A percentile compares a stretch with the other conserved stretches of the same genome.
These are phyloP conservation scores for Alethe castanea DNA, from an alignment of 2,113 vertebrate genomes.

Conservation along the genomic window DNA sequence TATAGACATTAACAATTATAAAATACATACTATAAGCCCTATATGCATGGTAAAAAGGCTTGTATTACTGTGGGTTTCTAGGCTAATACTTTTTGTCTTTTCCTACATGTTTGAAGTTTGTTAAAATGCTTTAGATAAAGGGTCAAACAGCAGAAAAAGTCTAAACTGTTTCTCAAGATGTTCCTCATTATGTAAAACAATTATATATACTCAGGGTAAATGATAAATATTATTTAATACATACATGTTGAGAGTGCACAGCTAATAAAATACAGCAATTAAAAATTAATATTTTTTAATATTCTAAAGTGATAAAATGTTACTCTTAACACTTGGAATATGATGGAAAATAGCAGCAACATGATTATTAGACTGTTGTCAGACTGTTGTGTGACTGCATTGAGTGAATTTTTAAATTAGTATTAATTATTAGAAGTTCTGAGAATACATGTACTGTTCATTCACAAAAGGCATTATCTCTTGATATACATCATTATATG, in stretches of 20 bases:
- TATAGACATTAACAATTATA: neutral
- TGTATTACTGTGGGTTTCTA: neutral
- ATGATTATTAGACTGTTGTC: neutral
- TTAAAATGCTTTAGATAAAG: neutral
- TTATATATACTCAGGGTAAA: neutral
- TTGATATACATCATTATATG: neutral
- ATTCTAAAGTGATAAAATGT: neutral
- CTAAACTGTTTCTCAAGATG: neutral
- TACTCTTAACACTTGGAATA: neutral
- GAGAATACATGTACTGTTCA: neutral
- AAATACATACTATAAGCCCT: neutral
- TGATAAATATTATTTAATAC: neutral
- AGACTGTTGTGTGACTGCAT: neutral
- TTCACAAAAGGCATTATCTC: neutral
- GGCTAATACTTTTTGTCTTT: neutral
- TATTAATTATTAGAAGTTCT: neutral
- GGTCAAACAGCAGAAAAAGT: neutral
- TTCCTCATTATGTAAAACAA: neutral
- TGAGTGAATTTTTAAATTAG: neutral
- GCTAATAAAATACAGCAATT: neutral
- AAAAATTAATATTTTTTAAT: neutral
- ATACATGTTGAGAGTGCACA: neutral
- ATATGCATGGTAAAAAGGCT: neutral
- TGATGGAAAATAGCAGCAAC: neutral
- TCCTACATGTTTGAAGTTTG: neutral